Base-by-base conservation (phyloP, 2,113 vertebrate species). In the Bos javanicus region DNA sequence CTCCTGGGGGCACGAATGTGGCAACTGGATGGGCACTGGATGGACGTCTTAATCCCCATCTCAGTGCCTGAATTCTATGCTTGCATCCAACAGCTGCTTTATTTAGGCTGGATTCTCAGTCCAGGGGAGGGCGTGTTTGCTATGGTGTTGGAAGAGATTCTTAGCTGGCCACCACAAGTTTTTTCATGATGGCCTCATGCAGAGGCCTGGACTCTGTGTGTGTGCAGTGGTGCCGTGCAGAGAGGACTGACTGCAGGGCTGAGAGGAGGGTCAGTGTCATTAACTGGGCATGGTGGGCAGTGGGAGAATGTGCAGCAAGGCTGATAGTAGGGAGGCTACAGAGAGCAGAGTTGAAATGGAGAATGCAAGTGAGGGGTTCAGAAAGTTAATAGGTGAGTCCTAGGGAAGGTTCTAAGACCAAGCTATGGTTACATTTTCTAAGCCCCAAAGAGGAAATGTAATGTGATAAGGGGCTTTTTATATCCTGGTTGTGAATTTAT, bases 1-100 rank as follows among this genome's bases (percentile, higher is more conserved):
- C 54, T 74, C 59, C 5, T 4, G 23, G 2, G 16, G 33, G 19
- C 54, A 5, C 78, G 48, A 62, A 11, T 46, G 46, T 90, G 19
- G 43, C 26, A 52, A 60, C 83, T 46, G 60, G 26, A 43, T 23
- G 46, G 43, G 21, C 50, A 50, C 78, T 76, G 62, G 52, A 48
- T n/a, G 80, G 80, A 87, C 48, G 59, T 21, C 74, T 94, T 92
- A 80, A 50, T 88, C 56, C 25, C 64, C 54, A 52, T 3, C 30
- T 94, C 57, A 52, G 89, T 62, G 57, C 43, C 80, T 74, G 46
- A 85, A 86, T 57, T 82, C 54, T 28, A 36, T 76, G 43, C 62
- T 87, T 67, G 50, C 1, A 62, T 94, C 84, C 39, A 25, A 74
- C 85, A 94, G 93, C 82, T 95, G 85, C 78, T 97, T 89, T 39